Base-by-base conservation (phyloP, 2,113 vertebrate genomes). In the Dasyurus viverrinus region DNA sequence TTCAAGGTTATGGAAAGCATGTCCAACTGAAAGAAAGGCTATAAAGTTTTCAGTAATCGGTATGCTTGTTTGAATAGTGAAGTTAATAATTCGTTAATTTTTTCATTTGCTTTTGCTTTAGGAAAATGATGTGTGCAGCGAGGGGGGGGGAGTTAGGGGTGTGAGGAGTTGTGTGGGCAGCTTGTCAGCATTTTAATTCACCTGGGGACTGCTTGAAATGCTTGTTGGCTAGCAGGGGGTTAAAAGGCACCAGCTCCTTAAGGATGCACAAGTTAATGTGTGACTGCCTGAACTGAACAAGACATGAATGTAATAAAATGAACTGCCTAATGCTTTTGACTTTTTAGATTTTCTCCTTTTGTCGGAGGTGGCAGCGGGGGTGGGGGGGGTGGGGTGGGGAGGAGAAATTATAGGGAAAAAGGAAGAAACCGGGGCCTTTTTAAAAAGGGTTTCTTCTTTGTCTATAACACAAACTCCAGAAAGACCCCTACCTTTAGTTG, bases 1-100 rank as follows among this genome's bases (percentile, higher is more conserved):
- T 84, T 84, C 42, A 22, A 42, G 19, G 68, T 94, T 97, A 16
- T 27, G n/a, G 84, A 36, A 92, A 94, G 93, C 96, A 89, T 94
- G 50, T 93, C 60, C 96, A 46, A 90, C 24, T 93, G 30, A 94
- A 95, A 90, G 57, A 54, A 6, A 52, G 42, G 1, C 89, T 96
- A 95, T 54, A 4, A 36, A 93, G 68, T 96, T 60, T 23, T 95
- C 91, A 91, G 55, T 19, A 92, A 47, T 42, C 53, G 50, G 92
- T 95, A 92, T 92, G 42, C n/a, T 94, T 95, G 27, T 25, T 55
- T 94, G 91, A 54, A 54, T 95, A 92, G 91, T 94, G 92, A 93
- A 93, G 89, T 92, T 94, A 97, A 92, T 95, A 98, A 95, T 84
- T 96, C 96, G 97, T 97, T 97, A 95, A 97, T 96, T 93, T 97